Evolutionary conservation across 2,113 vertebrate species (phyloP), one percentile per base, ranked within the genome.

Genomic region (Tragelaphus buxtoni): DNA sequence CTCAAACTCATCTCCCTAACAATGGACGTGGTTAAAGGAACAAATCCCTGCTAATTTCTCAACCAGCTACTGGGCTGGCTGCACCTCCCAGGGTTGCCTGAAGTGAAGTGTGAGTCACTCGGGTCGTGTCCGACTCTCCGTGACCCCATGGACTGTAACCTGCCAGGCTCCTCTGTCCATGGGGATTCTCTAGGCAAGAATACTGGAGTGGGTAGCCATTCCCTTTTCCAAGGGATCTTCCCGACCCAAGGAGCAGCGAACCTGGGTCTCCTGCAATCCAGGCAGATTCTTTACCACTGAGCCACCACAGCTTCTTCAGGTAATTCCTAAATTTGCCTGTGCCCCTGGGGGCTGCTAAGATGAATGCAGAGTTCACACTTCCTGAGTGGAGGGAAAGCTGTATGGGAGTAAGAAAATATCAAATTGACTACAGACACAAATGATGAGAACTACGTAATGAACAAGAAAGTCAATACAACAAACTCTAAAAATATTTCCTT

Each of bases 71-170:
- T 32, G 3, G 55, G 53, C 20, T 51, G 58, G 58, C 26, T 51
- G 63, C 14, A 16, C 30, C 51, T 63, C 24, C 91, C 56, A 35
- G 35, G 42, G 22, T 42, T 24, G 35, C 69, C 35, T 42, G 22
- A 74, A 42, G 11, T 39, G 35, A 74, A 26, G 5, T 22, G 65
- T 72, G 35, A 42, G 22, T 42, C 5, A 5, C 35, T 74, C 3
- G 0, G 22, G 22, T 74, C 0, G 1, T 3, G 35, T 42, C 22
- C 0, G 2, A 42, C 35, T 61, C 60, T 72, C 7, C 7, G 69
- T 16, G 35, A 42, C 35, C 20, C 35, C 69, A 72, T 26, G 35
- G 69, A 72, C 35, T 42, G 4, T 72, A 24, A 6, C 20, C 35
- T 11, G 20, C 35, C 18, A 39, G 65, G 65, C 35, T 26, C 35